A percentile compares a stretch with the other conserved stretches of the same genome.
Conservation (phyloP, 2,113 vertebrate species). For the Gavia stellata region DNA sequence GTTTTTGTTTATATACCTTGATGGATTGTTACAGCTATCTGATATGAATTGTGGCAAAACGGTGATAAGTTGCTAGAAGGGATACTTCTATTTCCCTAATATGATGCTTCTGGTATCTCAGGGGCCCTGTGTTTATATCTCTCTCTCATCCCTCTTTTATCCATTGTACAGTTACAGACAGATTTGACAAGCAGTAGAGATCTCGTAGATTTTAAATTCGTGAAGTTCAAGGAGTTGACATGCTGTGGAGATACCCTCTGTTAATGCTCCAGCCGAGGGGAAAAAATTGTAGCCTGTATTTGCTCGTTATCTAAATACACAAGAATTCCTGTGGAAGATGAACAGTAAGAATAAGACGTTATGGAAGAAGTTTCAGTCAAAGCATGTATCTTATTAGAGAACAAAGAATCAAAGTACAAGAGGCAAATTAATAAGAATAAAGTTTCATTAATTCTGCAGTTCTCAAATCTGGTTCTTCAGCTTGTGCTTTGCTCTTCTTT, state of each 20-base stretch:
- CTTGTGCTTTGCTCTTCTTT: background rate
- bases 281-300: background rate
- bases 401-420: background rate
- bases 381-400: background rate
- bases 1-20: rapidly evolving
- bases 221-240: background rate
- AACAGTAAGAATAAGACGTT: background rate
- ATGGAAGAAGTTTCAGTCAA: background rate
- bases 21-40: background rate
- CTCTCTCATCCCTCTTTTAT: background rate
- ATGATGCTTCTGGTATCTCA: background rate
- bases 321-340: background rate
- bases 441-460: background rate
- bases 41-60: rapidly evolving
- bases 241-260: background rate
- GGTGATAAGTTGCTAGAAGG: background rate
- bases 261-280: background rate
- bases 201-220: background rate
- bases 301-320: background rate
- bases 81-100: background rate
- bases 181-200: background rate
- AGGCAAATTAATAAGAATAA: background rate
- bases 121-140: background rate
- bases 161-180: rapidly evolving
- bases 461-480: background rate